Base-by-base conservation (phyloP, 1,140 invertebrate genomes). In the Stratiolaelaps scimitus region DNA sequence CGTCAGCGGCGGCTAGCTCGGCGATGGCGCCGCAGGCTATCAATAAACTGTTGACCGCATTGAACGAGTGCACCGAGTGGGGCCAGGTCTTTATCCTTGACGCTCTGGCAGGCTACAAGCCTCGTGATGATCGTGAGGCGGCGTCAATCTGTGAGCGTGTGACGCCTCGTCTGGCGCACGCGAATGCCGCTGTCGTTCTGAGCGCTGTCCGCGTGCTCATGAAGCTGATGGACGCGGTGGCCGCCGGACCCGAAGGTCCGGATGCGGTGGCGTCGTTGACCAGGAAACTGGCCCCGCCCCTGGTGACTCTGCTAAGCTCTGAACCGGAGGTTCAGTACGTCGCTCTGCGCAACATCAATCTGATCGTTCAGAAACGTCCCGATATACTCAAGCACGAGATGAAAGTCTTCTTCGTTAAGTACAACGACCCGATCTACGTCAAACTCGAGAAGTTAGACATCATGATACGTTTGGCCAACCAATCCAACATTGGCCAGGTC, bases 371-470 rank as follows among this genome's bases (percentile, higher is more conserved):
- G 76, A 99, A 99, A 76, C 82, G 95, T 65, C 91, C 93, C 0
- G 95, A 98, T 69, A 97, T 99, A 70, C 76, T 99, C n/a, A 98
- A 98, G 75, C 93, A 98, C 73, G 96, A 99, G 78, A 98, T 99
- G 94, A 99, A 98, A 81, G 95, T 92, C 30, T 99, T 99, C 79
- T 99, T 99, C 76, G 96, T 99, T 17, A 99, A 99, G 73, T 99
- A 99, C 78, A 99, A 99, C 75, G 96, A 99, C 80, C 96, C 96
- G 7, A 99, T 99, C 75, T 99, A 99, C 77, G 95, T 99, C 2
- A 99, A 99, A 77, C 80, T 99, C 64, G 96, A 99, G 76, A 99
- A 99, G 75, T 74, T 99, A 72, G 96, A 99, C 74, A 99, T 99
- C 64, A 98, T 99, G 95, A 99, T 99, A 71, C 83, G 96, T 30